Evolutionary conservation across 1,140 invertebrate genomes (phyloP), one percentile per base, ranked within the genome.

Genomic region (Drosophila tropicalis): DNA sequence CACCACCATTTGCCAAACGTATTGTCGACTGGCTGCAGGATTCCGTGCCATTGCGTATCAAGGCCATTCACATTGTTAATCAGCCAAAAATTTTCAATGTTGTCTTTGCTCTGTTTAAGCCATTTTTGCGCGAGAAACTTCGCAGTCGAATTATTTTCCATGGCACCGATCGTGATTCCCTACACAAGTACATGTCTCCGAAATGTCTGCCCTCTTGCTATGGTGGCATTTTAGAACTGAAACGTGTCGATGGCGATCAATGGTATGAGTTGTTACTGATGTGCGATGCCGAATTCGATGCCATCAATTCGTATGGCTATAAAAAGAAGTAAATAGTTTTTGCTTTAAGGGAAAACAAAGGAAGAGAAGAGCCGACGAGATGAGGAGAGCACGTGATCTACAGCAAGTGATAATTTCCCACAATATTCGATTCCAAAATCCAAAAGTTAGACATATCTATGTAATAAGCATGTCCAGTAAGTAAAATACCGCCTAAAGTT

Each of bases 41-140:
- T 74, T 94, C 95, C 36, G 94, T 97, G 60, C 96, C 97, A 0
- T 91, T 96, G 4, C 94, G 97, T 78, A 93, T 98, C 29, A 98
- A 98, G 92, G 96, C 95, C 56, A 94, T 98, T 54, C 97, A 98
- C 82, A 95, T 98, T 61, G 93, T 98, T 2, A 97, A 98, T 91
- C 97, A 98, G 91, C 97, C 97, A 0, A 96, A 95, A 76, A 93
- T 98, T 56, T 98, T 98, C 92, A 97, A 97, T 84, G 95, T 97
- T 92, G 95, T 98, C 1, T 98, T 97, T 91, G 94, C 95, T 9
- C 93, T 98, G 10, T 96, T 98, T 91, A 98, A 97, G 90, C 97
- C 96, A 5, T 97, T 98, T 92, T 92, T 98, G 0, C 94, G 94
- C 44, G 96, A 96, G 75, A 97, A 97, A 81, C 92, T 97, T 17